Evolutionary conservation across 2,888 invertebrate genomes (phyloP).

Genomic region (Subacronicta megacephala): DNA sequence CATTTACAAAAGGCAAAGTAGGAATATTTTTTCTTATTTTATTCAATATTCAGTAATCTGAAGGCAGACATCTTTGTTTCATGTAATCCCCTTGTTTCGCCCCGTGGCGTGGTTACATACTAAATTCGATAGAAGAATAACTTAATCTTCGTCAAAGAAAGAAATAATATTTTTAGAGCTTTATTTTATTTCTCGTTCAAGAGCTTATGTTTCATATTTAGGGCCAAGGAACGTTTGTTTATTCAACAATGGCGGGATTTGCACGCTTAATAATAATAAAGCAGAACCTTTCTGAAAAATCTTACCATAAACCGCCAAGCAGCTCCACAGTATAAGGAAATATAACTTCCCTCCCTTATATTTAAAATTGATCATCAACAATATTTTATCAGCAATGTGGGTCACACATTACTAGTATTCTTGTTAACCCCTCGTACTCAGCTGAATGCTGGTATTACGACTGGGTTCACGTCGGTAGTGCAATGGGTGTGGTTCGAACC

Average conservation of each 20-base stretch:
- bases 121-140: constrained; percentile 34
- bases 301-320: background rate
- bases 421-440: too few relatives aligned
- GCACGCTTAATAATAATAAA: constrained; percentile 1
- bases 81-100: constrained; percentile 31
- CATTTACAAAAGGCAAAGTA: too few relatives aligned
- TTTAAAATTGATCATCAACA: background rate
- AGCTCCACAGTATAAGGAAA: background rate
- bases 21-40: too few relatives aligned
- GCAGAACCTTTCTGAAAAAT: constrained; percentile 10
- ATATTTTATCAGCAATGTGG: too few relatives aligned
- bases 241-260: constrained; percentile 2
- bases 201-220: constrained; percentile 15
- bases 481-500: too few relatives aligned
- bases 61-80: constrained; percentile 28
- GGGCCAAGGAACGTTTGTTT: constrained; percentile 10
- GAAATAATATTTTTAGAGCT: constrained; percentile 1
- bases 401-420: too few relatives aligned
- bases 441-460: too few relatives aligned
- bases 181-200: constrained; percentile 26
- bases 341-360: too few relatives aligned
- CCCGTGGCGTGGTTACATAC: constrained; percentile 7
- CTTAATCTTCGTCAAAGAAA: constrained; percentile 13
- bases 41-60: constrained; percentile 13
- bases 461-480: too few relatives aligned